A percentile compares a stretch with the other conserved stretches of the same genome.
Evolutionary conservation across 2,888 invertebrate genomes (phyloP).

Genomic region (Tupiocoris notatus): DNA sequence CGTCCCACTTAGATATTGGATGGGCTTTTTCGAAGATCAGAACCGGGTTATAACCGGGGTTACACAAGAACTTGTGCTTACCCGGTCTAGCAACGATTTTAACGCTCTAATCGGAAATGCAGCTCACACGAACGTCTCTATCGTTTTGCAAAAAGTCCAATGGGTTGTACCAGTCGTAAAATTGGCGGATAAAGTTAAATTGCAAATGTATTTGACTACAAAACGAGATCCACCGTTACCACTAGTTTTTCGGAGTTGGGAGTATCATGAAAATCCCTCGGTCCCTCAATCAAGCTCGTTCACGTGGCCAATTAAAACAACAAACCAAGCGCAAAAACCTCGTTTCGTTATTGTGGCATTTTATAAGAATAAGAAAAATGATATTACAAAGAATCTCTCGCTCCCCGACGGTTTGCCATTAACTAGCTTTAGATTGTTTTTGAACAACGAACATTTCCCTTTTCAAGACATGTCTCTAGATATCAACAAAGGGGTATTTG

Average conservation of each 20-base stretch:
- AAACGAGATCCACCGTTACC: neutral
- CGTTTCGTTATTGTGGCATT: neutral
- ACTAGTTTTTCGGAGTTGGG: neutral
- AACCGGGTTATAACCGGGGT: constrained; percentile 18
- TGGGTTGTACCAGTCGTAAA: neutral
- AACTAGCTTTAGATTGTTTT: neutral
- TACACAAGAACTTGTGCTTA: constrained; percentile 34
- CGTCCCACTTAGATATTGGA: neutral
- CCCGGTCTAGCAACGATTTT: constrained; percentile 10
- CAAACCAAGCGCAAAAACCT: neutral
- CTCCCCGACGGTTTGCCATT: neutral
- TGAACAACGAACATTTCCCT: neutral
- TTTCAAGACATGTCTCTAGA: neutral
- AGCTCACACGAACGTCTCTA: neutral
- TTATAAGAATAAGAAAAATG: neutral
- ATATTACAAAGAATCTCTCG: neutral
- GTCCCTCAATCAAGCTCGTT: neutral
- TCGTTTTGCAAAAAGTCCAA: neutral
- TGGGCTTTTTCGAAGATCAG: constrained; percentile 15
- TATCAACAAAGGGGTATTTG: neutral
- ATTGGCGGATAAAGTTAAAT: neutral
- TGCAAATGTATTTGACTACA: neutral
- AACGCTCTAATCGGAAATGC: neutral
- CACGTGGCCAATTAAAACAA: neutral
- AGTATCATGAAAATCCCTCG: neutral